Conservation (phyloP, 2,113 vertebrate genomes). For the Panurus biarmicus region DNA sequence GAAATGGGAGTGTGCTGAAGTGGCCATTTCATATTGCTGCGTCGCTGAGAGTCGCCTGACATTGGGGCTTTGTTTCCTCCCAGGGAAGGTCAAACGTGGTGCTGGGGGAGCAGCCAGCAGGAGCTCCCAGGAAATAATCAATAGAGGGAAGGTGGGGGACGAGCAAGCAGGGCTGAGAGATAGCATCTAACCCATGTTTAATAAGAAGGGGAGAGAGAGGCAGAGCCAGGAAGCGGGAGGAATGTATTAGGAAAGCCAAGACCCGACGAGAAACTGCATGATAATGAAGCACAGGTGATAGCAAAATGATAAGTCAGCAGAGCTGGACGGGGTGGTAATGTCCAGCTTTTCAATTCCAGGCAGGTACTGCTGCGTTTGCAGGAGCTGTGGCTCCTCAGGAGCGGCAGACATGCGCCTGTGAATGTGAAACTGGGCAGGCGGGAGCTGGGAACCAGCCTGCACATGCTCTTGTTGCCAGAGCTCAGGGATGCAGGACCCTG, state of each 20-base stretch:
- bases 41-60: neutral
- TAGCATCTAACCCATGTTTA: slow-evolving; percentile 10
- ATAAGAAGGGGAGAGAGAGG: slow-evolving; percentile 7
- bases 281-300: slow-evolving; percentile 32
- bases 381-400: slow-evolving; percentile 24
- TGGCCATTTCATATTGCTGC: neutral
- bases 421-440: neutral
- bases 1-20: slow-evolving; percentile 1
- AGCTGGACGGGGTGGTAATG: neutral
- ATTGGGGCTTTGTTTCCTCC: neutral
- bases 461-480: fast-evolving
- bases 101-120: neutral
- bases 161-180: neutral
- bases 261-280: neutral
- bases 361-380: slow-evolving; percentile 64
- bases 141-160: neutral
- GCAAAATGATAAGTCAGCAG: slow-evolving; percentile 43
- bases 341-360: slow-evolving; percentile 60
- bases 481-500: neutral
- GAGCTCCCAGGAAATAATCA: slow-evolving; percentile 2
- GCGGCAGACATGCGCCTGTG: neutral
- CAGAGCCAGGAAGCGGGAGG: neutral
- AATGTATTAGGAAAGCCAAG: neutral
- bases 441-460: neutral
- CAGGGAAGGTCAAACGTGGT: neutral